Evolutionary conservation across 2,797 vertebrate species (phyloP), one percentile per base, ranked within the genome.

Genomic region (Onychomys arenicola): DNA sequence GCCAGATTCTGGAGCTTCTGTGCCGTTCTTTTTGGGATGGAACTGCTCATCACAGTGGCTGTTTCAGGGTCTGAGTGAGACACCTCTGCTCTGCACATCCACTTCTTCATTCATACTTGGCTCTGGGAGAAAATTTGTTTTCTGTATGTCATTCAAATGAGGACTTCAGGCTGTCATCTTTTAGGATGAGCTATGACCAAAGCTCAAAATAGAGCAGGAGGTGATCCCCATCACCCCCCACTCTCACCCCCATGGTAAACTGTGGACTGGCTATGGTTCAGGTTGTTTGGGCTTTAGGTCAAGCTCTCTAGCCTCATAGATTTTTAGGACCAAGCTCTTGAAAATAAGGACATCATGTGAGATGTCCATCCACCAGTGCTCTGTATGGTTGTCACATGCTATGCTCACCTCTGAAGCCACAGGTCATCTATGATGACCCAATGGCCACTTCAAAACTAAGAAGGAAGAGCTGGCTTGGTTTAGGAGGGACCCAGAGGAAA

Each of bases 1-100:
- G 2, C 9, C 14, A 21, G 6, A 40, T 34, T 49, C 27, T 34
- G 1, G 89, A 61, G 77, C 61, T 16, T 71, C 76, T 27, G n/a
- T 6, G 65, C 61, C 19, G 37, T 76, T 12, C 0, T 4, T 37
- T 12, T 19, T 19, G 37, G 67, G 8, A 13, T 7, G 76, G 82
- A 8, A n/a, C 1, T 9, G 10, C 5, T 25, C 11, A 1, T 27
- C 1, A 12, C 9, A 34, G n/a, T 16, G 6, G 27, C 12, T 6
- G 21, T 19, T 2, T 40, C 11, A 0, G n/a, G 34, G 5, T 0
- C 4, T 0, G 0, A 0, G 43, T 61, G 13, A 25, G 59, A 23
- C 0, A 9, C 46, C 61, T 75, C 49, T 23, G 11, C 14, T 0
- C 0, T 0, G 0, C 11, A 16, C 8, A 0, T 2, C 34, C 1